Conservation (phyloP, 2,797 vertebrate species). For the Eidolon dupreanum region DNA sequence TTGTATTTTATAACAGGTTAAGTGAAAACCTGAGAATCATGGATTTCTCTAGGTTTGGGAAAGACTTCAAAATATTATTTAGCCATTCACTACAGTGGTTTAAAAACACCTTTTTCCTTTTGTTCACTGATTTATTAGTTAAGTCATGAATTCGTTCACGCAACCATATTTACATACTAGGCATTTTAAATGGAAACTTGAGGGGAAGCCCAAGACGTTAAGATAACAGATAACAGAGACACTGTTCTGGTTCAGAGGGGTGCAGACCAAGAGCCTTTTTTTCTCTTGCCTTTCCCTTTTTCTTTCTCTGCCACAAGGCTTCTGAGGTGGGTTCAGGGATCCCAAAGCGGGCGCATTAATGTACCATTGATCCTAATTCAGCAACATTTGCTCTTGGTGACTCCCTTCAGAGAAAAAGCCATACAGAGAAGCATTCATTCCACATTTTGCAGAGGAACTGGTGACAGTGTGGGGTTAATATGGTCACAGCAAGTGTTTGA, state of each 20-base stretch:
- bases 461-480: no score
- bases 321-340: background rate
- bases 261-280: no score
- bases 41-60: background rate
- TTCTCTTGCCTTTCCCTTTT: background rate
- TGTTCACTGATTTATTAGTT: background rate
- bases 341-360: background rate
- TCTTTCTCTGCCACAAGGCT: background rate
- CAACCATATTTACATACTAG: background rate
- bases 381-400: no score
- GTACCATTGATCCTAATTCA: background rate
- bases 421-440: rapidly evolving
- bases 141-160: background rate
- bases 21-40: background rate
- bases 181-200: background rate
- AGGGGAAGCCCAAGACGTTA: background rate
- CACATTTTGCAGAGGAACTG: background rate
- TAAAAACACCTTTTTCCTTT: background rate
- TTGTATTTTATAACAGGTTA: background rate
- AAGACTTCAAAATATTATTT: background rate
- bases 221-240: background rate
- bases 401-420: background rate
- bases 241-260: background rate
- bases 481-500: background rate
- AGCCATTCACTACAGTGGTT: background rate